phyloP scores from a whole-genome alignment of 2,888 invertebrate species.

The Andrena bucephala region DNA sequence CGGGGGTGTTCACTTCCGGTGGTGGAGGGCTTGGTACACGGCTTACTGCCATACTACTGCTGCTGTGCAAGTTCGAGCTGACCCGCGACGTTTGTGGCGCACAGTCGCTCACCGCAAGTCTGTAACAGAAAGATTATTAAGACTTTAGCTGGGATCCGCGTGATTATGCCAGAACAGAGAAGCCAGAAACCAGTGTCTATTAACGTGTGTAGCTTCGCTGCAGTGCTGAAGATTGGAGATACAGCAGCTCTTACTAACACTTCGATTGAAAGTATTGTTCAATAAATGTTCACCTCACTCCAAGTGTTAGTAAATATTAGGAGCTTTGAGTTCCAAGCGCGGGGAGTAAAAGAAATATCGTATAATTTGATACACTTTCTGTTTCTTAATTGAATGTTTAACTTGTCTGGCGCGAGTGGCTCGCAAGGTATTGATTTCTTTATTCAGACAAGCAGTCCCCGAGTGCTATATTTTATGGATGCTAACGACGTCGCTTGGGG shows the following conservation, averaged over 20 bases:
- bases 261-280: no score
- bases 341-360: no score
- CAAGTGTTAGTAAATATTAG: no score
- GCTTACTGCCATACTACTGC: constrained; percentile 98
- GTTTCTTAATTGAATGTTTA: not conserved
- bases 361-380: not conserved
- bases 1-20: constrained; percentile 98
- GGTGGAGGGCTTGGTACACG: constrained; percentile 98
- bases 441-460: not conserved
- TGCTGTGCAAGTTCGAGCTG: constrained; percentile 91
- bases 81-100: constrained; percentile 95
- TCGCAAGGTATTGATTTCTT: not conserved
- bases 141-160: not conserved
- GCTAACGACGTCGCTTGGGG: constrained; percentile 1
- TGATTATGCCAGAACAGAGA: no score
- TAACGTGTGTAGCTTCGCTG: no score
- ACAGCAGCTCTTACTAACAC: no score
- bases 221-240: no score
- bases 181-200: no score
- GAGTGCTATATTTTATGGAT: constrained; percentile 10
- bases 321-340: no score
- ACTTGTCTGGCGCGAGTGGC: not conserved
- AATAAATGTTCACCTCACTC: no score
- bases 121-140: constrained; percentile 84
- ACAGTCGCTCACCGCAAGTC: constrained; percentile 93